A percentile compares a stretch with the other conserved stretches of the same genome.
These are phyloP conservation scores for Ctenopoma multispine DNA, from an alignment of 2,797 vertebrate species.

Conservation along the genomic window DNA sequence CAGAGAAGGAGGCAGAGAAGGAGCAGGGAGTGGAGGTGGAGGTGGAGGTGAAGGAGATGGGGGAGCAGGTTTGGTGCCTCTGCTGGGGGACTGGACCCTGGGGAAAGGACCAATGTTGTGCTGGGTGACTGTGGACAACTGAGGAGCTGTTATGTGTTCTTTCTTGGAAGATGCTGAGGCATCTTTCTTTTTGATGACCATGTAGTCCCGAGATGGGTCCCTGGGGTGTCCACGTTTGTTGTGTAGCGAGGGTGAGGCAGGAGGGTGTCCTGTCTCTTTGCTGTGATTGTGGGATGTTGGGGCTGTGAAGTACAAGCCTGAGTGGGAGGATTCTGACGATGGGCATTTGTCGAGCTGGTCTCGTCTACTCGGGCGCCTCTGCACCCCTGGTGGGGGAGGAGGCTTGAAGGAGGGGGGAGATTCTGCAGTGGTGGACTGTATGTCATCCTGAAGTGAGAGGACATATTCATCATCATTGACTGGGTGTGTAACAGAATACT, in stretches of 20 bases:
- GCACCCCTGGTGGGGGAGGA: constrained; percentile 83
- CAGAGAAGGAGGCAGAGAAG: constrained; percentile 59
- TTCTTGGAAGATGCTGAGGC: constrained; percentile 62
- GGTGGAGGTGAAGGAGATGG: constrained; percentile 45
- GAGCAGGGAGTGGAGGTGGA: constrained; percentile 61
- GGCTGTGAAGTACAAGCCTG: constrained; percentile 89
- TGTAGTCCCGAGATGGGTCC: constrained; percentile 66
- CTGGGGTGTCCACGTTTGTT: constrained; percentile 44
- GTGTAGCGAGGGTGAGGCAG: constrained; percentile 42
- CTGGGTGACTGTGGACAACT: constrained; percentile 86
- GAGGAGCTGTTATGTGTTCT: constrained; percentile 77
- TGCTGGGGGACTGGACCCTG: constrained; percentile 90
- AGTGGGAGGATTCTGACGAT: constrained; percentile 87
- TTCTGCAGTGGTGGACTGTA: constrained; percentile 84
- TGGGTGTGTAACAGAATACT: constrained; percentile 27
- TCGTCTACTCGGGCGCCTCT: constrained; percentile 73
- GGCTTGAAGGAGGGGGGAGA: constrained; percentile 89
- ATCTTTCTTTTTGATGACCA: constrained; percentile 53
- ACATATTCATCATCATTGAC: constrained; percentile 67
- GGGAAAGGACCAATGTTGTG: constrained; percentile 92
- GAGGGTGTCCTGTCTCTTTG: constrained; percentile 60
- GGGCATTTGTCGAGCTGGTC: constrained; percentile 86
- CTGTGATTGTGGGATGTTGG: constrained; percentile 74
- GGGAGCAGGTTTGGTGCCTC: constrained; percentile 68
- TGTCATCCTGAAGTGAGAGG: constrained; percentile 91